Evolutionary conservation across 2,888 invertebrate genomes (phyloP), one percentile per base, ranked within the genome.

Genomic region (Notodonta dromedarius): DNA sequence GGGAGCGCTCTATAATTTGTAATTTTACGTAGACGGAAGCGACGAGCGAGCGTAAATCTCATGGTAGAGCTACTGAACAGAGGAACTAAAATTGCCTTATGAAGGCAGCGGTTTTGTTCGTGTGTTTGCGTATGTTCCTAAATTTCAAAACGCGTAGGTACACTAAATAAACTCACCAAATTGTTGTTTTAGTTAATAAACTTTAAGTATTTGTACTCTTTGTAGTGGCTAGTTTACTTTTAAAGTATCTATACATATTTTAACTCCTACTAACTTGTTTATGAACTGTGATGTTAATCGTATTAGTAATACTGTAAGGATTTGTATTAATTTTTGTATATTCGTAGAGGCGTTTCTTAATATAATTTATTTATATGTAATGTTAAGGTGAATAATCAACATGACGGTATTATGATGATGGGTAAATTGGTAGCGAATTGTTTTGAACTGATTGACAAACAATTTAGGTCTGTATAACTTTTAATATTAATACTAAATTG

Each of bases 271-370:
- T 91, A 91, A 91, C 90, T 91, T 93, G 84, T 93, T 93, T 93
- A 93, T 93, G 91, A 93, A 93, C 93, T 93, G 93, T 93, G 93
- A 93, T 93, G 93, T 93, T 90, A 92, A 91, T 93, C 83, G 92
- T 93, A 93, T 93, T 93, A 92, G 90, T 90, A 91, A 81, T 69
- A 72, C 67, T 75, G 78, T 92, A 93, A 92, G 91, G 70, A 83
- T 88, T 88, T 92, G 86, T 91, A 91, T 91, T 93, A 88, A 90
- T 92, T 93, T 75, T 93, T 93, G 93, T 93, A 93, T 91, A 93
- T 93, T 92, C 88, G 89, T 91, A 91, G 90, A 90, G 83, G 83
- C 83, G 89, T 90, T 88, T 90, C 86, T 83, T 91, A 91, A 90
- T 90, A 89, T 92, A 91, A 91, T 90, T 93, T 91, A 93, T 93